Conservation (phyloP, 1,140 invertebrate species). For the Bombus sibiricus region DNA sequence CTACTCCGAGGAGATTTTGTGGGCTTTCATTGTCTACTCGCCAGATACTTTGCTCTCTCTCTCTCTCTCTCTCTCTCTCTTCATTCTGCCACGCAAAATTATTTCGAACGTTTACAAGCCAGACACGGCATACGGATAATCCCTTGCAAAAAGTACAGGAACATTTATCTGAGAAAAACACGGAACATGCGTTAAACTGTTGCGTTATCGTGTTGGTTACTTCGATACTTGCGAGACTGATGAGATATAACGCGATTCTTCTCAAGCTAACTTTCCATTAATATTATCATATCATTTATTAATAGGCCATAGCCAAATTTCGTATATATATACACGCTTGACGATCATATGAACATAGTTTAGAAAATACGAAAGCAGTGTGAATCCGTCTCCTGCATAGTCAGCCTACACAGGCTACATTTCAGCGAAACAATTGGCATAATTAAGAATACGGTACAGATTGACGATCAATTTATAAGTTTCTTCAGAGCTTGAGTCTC, state of each 20-base stretch:
- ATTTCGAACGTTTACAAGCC: conserved; percentile 2
- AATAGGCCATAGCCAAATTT: too few species aligned
- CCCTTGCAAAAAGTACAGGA: neutral
- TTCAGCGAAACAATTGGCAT: too few species aligned
- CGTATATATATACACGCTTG: too few species aligned
- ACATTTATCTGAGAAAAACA: neutral
- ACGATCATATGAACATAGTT: too few species aligned
- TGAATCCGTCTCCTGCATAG: too few species aligned
- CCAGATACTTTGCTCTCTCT: neutral
- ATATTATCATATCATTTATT: too few species aligned
- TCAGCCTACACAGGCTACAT: too few species aligned
- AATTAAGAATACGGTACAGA: too few species aligned
- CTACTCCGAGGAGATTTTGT: neutral
- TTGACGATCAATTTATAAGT: too few species aligned
- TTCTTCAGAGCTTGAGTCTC: too few species aligned
- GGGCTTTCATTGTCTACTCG: conserved; percentile 2
- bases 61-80: too few species aligned
- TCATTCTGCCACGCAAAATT: neutral
- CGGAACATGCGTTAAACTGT: neutral
- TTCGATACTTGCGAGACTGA: neutral
- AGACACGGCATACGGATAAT: neutral
- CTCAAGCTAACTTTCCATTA: neutral
- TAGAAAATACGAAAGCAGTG: too few species aligned
- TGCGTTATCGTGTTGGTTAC: neutral
- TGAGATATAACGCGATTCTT: neutral